Conservation (phyloP, 2,113 vertebrate genomes). For the Sisor rabdophorus region DNA sequence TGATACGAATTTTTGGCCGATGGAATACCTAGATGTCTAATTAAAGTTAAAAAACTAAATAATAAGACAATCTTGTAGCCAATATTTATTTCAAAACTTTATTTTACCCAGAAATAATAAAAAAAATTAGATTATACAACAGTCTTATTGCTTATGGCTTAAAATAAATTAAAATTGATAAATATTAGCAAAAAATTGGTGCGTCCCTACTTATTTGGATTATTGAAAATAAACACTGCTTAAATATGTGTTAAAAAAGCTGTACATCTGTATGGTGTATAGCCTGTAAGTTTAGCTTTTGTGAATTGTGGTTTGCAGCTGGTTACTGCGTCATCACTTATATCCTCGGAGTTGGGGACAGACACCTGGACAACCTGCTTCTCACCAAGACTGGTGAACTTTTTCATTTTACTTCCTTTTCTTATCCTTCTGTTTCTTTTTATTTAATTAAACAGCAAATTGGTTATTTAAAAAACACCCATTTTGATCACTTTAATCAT, state of each 20-base stretch:
- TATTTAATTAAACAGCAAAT: neutral
- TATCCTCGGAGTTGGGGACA: constrained; percentile 94
- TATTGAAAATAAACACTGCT: neutral
- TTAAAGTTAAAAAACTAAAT: no score
- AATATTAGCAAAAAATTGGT: no score
- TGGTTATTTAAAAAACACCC: no score
- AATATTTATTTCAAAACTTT: no score
- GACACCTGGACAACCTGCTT: constrained; percentile 95
- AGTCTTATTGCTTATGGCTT: no score
- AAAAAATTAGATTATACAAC: no score
- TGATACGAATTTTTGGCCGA: no score
- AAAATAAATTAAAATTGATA: no score
- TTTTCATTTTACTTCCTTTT: neutral
- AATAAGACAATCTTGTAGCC: no score
- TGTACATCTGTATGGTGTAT: neutral
- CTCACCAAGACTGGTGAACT: constrained; percentile 84
- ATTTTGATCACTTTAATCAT: no score
- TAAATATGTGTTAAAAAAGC: neutral
- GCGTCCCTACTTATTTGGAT: neutral
- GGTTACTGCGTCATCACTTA: constrained; percentile 98
- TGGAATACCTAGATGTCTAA: no score
- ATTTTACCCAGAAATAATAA: no score
- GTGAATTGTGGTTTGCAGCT: constrained; percentile 65
- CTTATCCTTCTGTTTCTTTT: neutral
- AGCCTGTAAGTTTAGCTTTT: neutral